Base-by-base conservation (phyloP, 2,797 vertebrate species). In the Malurus leucopterus region DNA sequence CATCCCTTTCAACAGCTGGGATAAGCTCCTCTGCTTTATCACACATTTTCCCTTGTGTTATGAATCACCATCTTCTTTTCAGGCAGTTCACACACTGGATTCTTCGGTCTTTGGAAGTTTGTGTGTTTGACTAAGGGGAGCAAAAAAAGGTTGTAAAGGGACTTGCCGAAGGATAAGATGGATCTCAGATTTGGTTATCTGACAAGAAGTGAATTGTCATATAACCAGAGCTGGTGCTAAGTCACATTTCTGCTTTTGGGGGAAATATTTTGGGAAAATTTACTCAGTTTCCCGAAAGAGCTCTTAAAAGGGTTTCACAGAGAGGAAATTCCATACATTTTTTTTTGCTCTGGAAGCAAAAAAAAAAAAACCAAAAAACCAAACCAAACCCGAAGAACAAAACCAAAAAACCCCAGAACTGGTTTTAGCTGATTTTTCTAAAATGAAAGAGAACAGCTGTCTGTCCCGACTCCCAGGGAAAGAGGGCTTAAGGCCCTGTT, bases 1-100 rank as follows among this genome's bases (percentile, higher is more conserved):
- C 76, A 84, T 94, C 93, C 73, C 68, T 93, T 93, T 94, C 67
- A 95, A 91, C 94, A 96, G 93, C 96, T 96, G 94, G 93, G 86
- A 93, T 94, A 93, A 92, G 63, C 86, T 95, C 83, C 87, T 90
- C 80, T 89, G 87, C 89, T 86, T 94, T 93, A 93, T 95, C 86
- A 69, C 77, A 71, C 84, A 36, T 95, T 94, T 94, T 53, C 86
- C 84, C 78, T 76, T 87, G 92, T 84, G 78, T 73, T 94, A 81
- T 92, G 95, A 95, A 94, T 95, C 92, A 92, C 79, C 64, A 69
- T 73, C 74, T 89, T 74, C 79, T 82, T 51, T 86, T 63, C 65
- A 86, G 55, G 79, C 69, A 68, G 76, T 83, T 94, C 74, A 75
- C 72, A 83, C 34, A 53, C 15, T 78, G 54, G 63, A 80, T 95